phyloP scores from a whole-genome alignment of 2,113 vertebrate genomes.

The Meleagris gallopavo region DNA sequence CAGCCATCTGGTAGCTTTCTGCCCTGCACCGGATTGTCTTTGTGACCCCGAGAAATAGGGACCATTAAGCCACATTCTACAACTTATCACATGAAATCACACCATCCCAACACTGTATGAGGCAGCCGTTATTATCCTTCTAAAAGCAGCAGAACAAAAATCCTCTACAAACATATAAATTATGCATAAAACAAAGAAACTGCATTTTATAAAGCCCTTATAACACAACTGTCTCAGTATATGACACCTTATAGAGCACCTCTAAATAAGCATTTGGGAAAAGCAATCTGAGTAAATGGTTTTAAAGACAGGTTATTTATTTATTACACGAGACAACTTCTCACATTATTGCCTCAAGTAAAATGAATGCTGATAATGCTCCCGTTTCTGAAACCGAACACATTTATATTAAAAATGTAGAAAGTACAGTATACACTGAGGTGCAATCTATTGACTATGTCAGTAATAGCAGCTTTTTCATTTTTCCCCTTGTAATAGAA shows the following conservation, averaged over 20 bases:
- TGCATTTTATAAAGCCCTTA: neutral
- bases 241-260: conserved; percentile 44
- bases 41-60: neutral
- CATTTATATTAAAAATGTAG: conserved; percentile 85
- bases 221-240: neutral
- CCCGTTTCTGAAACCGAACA: conserved; percentile 68
- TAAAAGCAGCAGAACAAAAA: neutral
- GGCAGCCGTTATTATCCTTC: neutral
- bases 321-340: conserved; percentile 74
- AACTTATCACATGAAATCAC: neutral
- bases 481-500: conserved; percentile 83
- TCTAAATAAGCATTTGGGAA: conserved; percentile 73
- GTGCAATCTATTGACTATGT: conserved; percentile 82
- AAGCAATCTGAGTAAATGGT: conserved; percentile 75
- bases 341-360: conserved; percentile 72
- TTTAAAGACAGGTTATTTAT: conserved; percentile 77
- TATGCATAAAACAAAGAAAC: neutral
- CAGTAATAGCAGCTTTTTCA: conserved; percentile 80
- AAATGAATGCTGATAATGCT: conserved; percentile 75
- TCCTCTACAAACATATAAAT: neutral
- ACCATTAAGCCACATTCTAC: neutral
- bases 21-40: neutral
- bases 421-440: conserved; percentile 76
- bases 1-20: neutral
- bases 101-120: neutral